Base-by-base conservation (phyloP, 2,113 vertebrate genomes). In the Aramus guarauna region DNA sequence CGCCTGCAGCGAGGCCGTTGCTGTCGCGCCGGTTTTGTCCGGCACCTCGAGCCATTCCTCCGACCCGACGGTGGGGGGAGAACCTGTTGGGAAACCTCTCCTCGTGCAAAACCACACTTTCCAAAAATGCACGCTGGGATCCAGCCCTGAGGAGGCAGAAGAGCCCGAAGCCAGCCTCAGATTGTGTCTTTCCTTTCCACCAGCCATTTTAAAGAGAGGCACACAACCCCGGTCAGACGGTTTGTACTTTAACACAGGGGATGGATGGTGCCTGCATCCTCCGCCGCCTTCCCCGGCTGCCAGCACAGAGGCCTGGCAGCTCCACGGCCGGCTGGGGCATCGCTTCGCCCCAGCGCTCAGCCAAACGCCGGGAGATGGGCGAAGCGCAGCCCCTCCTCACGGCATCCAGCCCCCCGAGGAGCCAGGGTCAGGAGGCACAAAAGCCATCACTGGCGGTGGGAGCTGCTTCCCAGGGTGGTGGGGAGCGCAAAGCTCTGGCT, bases 31-130 rank as follows among this genome's bases (percentile, higher is more conserved):
- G 50, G 22, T 60, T 81, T 81, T 53, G n/a, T 43, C 52, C 59
- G 32, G n/a, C 47, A 71, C 48, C 66, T 43, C 0, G 0, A 88
- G 56, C 19, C 52, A 34, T 72, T 81, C n/a, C 34, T 92, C 19
- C 21, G 16, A n/a, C n/a, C 17, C 1, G 8, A n/a, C 1, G 5
- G 36, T 48, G 4, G 2, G 2, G 12, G 37, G 21, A 66, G 15
- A 71, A 32, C 37, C 26, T 27, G 15, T 20, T 0, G 4, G 66
- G 53, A 88, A 96, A 43, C 9, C 26, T 79, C 41, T 52, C 36
- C 5, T 4, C 2, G 2, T 60, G 29, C n/a, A 71, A 79, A 94
- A 59, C 22, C 20, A 29, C 1, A 1, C 34, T 77, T 90, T 45
- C 43, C 8, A 3, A 63, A 83, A 73, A 68, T 26, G 41, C 6